A percentile compares a stretch with the other conserved stretches of the same genome.
These are phyloP conservation scores for Cremastinae sp. DNA, from an alignment of 2,888 invertebrate genomes.

Conservation along the genomic window DNA sequence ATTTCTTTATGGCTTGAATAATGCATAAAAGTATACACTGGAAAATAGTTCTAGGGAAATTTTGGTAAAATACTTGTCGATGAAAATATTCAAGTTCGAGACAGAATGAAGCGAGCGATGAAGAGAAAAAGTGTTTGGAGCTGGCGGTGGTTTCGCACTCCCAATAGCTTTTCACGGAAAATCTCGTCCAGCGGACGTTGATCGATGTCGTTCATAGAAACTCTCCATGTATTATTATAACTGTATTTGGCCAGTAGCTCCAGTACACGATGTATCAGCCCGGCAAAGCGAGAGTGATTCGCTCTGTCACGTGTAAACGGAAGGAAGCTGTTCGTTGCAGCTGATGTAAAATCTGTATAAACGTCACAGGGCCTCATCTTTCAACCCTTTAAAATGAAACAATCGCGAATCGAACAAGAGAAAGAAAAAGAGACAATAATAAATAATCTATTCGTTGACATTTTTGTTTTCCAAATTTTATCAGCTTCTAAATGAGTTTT, in stretches of 20 bases:
- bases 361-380: slow-evolving; percentile 45
- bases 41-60: too few species aligned
- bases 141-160: slow-evolving; percentile 11
- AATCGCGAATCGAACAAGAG: slow-evolving; percentile 6
- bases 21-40: too few species aligned
- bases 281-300: slow-evolving; percentile 28
- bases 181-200: slow-evolving; percentile 52
- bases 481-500: too few species aligned
- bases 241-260: slow-evolving; percentile 15
- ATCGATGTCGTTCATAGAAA: slow-evolving; percentile 54
- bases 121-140: slow-evolving; percentile 1
- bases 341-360: slow-evolving; percentile 54
- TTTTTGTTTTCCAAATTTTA: too few species aligned
- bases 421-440: neutral
- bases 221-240: slow-evolving; percentile 17
- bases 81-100: neutral
- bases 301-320: slow-evolving; percentile 39
- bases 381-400: slow-evolving; percentile 36
- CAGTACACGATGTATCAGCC: slow-evolving; percentile 30
- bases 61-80: too few species aligned
- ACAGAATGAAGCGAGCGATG: neutral
- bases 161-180: slow-evolving; percentile 48
- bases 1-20: too few species aligned
- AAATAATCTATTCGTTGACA: too few species aligned
- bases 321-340: slow-evolving; percentile 45